phyloP scores from a whole-genome alignment of 2,888 invertebrate genomes.

The Phytoseiulus persimilis region DNA sequence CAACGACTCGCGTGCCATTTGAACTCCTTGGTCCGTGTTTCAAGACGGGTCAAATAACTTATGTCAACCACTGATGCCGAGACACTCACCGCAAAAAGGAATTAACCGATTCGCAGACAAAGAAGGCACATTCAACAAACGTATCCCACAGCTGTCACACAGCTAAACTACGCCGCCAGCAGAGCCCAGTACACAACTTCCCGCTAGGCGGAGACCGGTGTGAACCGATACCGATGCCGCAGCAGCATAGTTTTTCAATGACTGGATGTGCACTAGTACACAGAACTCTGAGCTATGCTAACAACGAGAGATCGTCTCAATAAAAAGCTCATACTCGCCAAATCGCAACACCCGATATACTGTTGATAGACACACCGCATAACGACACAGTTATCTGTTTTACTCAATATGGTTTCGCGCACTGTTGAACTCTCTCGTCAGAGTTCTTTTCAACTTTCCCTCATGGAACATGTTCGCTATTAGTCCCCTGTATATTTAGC shows the following conservation, averaged over 20 bases:
- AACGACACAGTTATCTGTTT: conserved; percentile 48
- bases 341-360: not conserved
- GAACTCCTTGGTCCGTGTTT: conserved; percentile 67
- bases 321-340: not conserved
- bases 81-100: conserved; percentile 40
- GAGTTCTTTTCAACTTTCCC: conserved; percentile 65
- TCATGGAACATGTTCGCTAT: conserved; percentile 63
- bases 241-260: conserved; percentile 12
- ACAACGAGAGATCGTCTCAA: not conserved
- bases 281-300: not conserved
- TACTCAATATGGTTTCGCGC: conserved; percentile 54
- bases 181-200: conserved; percentile 7
- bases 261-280: conserved; percentile 11
- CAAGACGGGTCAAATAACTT: conserved; percentile 62
- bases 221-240: conserved; percentile 8
- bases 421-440: conserved; percentile 60
- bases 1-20: conserved; percentile 64
- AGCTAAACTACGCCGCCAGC: conserved; percentile 13
- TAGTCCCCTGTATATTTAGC: conserved; percentile 60
- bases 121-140: conserved; percentile 14
- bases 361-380: conserved; percentile 33
- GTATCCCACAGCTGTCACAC: not conserved
- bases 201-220: not conserved
- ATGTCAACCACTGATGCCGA: conserved; percentile 46
- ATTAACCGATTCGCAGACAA: conserved; percentile 8